Base-by-base conservation (phyloP, 2,113 vertebrate species). In the Columba janthina region DNA sequence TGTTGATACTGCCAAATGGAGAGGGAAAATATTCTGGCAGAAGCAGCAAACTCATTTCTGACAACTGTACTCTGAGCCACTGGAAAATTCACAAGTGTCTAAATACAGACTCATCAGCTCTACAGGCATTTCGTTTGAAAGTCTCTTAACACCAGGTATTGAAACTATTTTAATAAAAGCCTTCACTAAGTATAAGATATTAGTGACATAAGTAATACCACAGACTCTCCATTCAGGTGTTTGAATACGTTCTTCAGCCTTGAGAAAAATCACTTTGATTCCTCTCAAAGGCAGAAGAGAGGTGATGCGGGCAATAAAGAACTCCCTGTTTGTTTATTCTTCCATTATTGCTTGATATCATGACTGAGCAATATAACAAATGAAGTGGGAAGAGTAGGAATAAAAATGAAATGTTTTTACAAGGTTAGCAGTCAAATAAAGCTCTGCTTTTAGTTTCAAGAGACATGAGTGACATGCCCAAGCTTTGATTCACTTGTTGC, bases 21-120 rank as follows among this genome's bases (percentile, higher is more conserved):
- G 73, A 78, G 82, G 57, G 73, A 81, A 95, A 93, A 80, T 48
- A 11, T 69, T 79, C 93, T 96, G 94, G 76, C 90, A 96, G 77
- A 90, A 90, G 50, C 54, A 85, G 70, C 54, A 54, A 72, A 31
- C 26, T 86, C 8, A 15, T 84, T 91, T 90, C 83, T 87, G 73
- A 90, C 76, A 94, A 65, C 17, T 2, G 48, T 34, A 25, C 26
- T 84, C 50, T 18, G 36, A 53, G n/a, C 42, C 4, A 8, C 86
- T 85, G 79, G 83, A 83, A 94, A 96, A 89, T 42, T 61, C 69
- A 32, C 20, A 38, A 73, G 69, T 53, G 11, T 75, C 72, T 72
- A 11, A 75, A 44, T 11, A 61, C 32, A 92, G 69, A 42, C 21
- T 31, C 83, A 60, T 83, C 88, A 85, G 26, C 15, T 88, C 51